Percentiles rank a stretch among this genome's conserved stretches.
These are phyloP conservation scores for Bos indicus DNA, from an alignment of 2,113 vertebrate genomes.

Conservation along the genomic window DNA sequence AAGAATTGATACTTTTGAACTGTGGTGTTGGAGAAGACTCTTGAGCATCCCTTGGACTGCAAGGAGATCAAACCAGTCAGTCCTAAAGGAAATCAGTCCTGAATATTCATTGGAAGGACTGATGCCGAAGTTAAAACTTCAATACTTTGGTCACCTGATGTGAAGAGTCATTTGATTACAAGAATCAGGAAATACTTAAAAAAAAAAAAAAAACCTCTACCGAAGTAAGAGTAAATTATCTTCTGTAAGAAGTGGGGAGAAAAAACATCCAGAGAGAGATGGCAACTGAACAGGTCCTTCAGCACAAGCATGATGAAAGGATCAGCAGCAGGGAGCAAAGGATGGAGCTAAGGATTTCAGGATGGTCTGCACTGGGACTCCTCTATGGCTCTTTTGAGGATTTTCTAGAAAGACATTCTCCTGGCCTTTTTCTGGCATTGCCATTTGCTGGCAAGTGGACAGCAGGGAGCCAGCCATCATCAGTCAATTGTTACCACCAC, in stretches of 20 bases:
- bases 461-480: neutral
- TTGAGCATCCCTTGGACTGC: neutral
- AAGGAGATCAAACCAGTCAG: neutral
- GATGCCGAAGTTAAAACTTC: neutral
- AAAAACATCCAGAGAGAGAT: constrained; percentile 5
- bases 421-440: neutral
- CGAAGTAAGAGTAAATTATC: neutral
- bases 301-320: neutral
- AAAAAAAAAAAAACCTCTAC: neutral
- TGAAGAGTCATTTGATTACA: neutral
- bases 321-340: neutral
- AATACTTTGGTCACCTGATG: neutral
- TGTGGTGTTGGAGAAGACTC: neutral
- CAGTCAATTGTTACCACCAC: constrained; percentile 89
- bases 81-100: neutral
- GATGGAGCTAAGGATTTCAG: neutral
- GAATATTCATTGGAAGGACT: neutral
- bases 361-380: neutral
- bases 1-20: neutral
- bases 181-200: neutral
- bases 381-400: neutral
- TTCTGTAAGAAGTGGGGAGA: neutral
- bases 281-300: neutral
- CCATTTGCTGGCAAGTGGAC: neutral
- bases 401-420: neutral